Conservation (phyloP, 2,113 vertebrate species). For the Daubentonia madagascariensis region DNA sequence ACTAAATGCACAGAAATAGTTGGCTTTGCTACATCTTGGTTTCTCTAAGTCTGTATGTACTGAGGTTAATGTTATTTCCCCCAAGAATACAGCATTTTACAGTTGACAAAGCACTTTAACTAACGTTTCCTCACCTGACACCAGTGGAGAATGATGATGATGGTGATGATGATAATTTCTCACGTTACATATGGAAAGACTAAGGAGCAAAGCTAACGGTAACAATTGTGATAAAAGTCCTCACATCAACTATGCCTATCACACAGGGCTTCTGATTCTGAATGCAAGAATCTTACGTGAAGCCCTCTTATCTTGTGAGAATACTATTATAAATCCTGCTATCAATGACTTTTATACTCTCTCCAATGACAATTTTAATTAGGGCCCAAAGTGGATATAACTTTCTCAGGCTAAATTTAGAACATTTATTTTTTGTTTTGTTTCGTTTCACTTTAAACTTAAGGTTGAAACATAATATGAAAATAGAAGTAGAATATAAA, state of each 20-base stretch:
- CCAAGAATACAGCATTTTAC: neutral
- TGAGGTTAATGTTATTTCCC: neutral
- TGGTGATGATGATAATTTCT: neutral
- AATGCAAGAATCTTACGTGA: neutral
- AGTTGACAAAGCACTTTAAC: neutral
- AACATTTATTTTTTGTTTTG: neutral
- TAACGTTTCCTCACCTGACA: neutral
- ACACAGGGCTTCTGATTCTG: neutral
- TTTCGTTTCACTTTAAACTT: neutral
- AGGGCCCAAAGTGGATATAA: neutral
- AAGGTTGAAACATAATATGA: neutral
- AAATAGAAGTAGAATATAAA: neutral
- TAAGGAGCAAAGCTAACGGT: neutral
- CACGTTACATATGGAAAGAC: neutral
- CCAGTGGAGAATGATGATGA: neutral
- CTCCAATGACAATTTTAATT: neutral
- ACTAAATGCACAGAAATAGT: neutral
- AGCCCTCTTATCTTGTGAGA: neutral
- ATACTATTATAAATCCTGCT: neutral
- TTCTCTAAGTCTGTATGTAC: neutral
- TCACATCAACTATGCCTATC: neutral
- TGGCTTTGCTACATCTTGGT: neutral
- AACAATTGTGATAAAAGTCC: neutral
- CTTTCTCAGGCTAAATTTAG: neutral
- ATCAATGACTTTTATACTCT: neutral